phyloP scores from a whole-genome alignment of 2,113 vertebrate genomes.

The Vidua macroura region DNA sequence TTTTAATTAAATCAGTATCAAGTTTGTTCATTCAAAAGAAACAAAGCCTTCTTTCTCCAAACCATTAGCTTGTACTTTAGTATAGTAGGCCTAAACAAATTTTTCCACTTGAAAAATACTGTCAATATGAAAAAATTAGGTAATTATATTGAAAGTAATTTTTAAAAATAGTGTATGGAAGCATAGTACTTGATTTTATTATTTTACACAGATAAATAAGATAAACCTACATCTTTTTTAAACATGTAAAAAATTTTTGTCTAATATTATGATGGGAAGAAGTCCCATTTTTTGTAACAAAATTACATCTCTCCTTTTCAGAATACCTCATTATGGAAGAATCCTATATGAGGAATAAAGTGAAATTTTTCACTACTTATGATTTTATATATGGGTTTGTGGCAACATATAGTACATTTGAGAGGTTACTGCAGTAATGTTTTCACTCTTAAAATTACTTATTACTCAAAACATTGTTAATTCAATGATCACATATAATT shows the following conservation, averaged over 20 bases:
- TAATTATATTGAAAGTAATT: not conserved
- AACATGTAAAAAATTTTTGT: not conserved
- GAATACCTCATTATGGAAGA: not conserved
- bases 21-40: conserved; percentile 12
- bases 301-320: not conserved
- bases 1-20: conserved; percentile 44
- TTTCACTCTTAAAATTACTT: not conserved
- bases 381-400: not conserved
- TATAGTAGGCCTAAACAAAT: not conserved
- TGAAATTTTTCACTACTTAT: not conserved
- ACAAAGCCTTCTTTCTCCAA: conserved; percentile 42
- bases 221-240: not conserved
- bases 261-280: not conserved
- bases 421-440: not conserved
- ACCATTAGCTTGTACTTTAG: not conserved
- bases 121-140: not conserved
- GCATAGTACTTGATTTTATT: not conserved
- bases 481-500: not conserved
- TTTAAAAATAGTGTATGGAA: not conserved
- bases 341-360: not conserved
- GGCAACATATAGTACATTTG: not conserved
- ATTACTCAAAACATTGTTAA: not conserved
- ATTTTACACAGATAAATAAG: not conserved
- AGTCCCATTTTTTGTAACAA: not conserved
- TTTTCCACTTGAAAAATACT: not conserved